Evolutionary conservation across 35 echinoderm and acorn worm genomes (phyloP), one percentile per base, ranked within the genome.

Genomic region (Apostichopus japonicus): DNA sequence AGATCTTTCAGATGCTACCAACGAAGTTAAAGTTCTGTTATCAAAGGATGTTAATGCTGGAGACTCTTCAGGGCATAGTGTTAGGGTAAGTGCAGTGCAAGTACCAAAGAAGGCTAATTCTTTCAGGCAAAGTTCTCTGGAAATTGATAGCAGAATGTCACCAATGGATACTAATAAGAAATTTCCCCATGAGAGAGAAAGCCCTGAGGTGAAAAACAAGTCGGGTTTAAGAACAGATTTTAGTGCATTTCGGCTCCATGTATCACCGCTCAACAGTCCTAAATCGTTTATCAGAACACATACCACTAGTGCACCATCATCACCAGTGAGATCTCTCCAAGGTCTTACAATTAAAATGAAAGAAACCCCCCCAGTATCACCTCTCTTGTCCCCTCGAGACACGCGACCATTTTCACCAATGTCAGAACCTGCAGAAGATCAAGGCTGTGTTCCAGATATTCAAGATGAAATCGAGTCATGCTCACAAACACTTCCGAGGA

Each of bases 371-470:
- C 27, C 77, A 19, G 72, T 54, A 25, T 91, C 77, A 23, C 71
- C 71, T 56, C n/a, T 77, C 13, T 25, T 90, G 44, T 90, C 88
- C 51, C 88, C 88, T 44, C 9, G 63, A 62, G 67, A 90, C 88
- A 77, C 44, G 54, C 44, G 88, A 54, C 88, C 88, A 77, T 90
- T 90, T 54, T 90, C 88, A 52, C 88, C 88, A 44, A 90, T 90
- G 88, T 90, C 88, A 54, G 88, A 90, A 55, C 88, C 90, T 79
- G 90, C 90, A 21, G 90, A 91, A 91, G 90, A 91, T 79, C 90
- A 91, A 79, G 90, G 90, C 52, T 91, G 90, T 79, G 90, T 91
- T 17, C 72, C 77, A 57, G 90, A 91, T 55, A 78, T 91, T 78
- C 90, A 91, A 54, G 90, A 91, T 79, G 90, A 91, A 91, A 19